phyloP scores from a whole-genome alignment of 2,113 vertebrate species.

The Zootoca vivipara region DNA sequence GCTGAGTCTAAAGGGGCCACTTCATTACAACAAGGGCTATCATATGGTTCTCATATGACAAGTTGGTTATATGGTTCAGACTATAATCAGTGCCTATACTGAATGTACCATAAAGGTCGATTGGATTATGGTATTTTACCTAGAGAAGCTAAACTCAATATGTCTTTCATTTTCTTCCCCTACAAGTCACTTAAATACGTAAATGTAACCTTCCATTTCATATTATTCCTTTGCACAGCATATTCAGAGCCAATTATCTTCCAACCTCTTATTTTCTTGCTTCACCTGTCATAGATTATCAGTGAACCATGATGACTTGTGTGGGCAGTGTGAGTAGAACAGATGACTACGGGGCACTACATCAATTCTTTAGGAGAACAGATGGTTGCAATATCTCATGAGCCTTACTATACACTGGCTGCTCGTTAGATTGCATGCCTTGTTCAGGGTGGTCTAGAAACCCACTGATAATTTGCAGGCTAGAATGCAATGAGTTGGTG shows the following conservation, averaged over 20 bases:
- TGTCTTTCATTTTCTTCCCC: background rate
- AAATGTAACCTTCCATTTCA: background rate
- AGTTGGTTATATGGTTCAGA: background rate
- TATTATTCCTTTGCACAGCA: background rate
- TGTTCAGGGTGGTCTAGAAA: slow-evolving; percentile 46
- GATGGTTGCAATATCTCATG: slow-evolving; percentile 50
- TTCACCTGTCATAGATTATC: slow-evolving; percentile 52
- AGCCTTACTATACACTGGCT: slow-evolving; percentile 24
- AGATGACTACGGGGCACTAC: slow-evolving; percentile 50
- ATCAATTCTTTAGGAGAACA: slow-evolving; percentile 54
- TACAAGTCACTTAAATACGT: background rate
- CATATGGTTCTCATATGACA: no score
- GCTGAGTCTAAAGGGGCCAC: no score
- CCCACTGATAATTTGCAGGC: background rate
- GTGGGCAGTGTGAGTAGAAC: slow-evolving; percentile 40
- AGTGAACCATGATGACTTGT: slow-evolving; percentile 40
- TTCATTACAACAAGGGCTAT: no score
- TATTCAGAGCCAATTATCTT: slow-evolving; percentile 41
- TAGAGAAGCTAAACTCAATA: background rate
- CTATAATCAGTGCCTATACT: background rate
- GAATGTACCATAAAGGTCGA: background rate
- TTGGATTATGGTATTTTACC: background rate
- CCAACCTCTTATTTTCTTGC: slow-evolving; percentile 31
- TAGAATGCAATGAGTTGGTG: slow-evolving; percentile 3
- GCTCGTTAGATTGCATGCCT: slow-evolving; percentile 31